These are phyloP conservation scores for Thamnophis elegans DNA, from an alignment of 2,797 vertebrate species.

Conservation along the genomic window DNA sequence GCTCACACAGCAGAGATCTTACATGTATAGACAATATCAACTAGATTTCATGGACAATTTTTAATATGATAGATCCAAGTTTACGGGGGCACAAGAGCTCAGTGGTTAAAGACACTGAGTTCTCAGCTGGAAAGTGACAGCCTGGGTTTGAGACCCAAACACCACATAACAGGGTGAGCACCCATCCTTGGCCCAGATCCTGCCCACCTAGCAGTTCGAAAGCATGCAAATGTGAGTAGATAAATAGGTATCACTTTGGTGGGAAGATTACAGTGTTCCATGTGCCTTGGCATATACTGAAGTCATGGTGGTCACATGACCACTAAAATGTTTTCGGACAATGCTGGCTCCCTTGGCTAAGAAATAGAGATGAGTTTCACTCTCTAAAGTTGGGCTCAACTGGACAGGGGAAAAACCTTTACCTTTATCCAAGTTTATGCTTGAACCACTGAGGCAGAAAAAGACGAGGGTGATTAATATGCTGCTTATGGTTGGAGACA, in stretches of 20 bases:
- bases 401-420: not conserved
- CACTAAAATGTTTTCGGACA: not conserved
- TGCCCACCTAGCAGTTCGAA: not conserved
- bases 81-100: no score
- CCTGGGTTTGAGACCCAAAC: no score
- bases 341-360: not conserved
- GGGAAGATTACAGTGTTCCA: not conserved
- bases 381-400: not conserved
- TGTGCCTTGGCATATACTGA: not conserved
- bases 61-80: not conserved
- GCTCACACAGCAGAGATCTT: no score
- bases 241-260: not conserved
- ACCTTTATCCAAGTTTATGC: not conserved
- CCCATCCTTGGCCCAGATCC: not conserved
- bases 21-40: not conserved
- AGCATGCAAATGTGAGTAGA: not conserved
- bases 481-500: not conserved
- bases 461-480: not conserved
- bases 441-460: not conserved
- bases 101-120: no score
- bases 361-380: not conserved
- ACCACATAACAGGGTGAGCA: not conserved
- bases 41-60: not conserved
- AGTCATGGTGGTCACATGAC: not conserved
- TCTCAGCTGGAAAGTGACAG: not conserved